Base-by-base conservation (phyloP, 2,113 vertebrate genomes). In the Sapajus apella region DNA sequence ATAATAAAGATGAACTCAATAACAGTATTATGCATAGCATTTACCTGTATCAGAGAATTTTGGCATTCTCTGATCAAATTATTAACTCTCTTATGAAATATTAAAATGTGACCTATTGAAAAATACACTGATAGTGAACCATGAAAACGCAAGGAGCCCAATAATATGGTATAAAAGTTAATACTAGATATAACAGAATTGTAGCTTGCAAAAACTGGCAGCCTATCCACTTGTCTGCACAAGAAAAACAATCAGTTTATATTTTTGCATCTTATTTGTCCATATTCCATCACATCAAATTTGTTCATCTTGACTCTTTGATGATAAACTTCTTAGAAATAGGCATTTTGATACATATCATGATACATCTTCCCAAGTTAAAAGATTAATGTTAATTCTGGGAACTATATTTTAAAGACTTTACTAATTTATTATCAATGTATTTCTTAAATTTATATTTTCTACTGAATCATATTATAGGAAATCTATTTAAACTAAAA, bases 161-260 rank as follows among this genome's bases (percentile, higher is more conserved):
- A 83, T 70, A 95, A 97, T 45, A 21, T 50, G 80, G 86, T 88
- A 96, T 52, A 94, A 93, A 97, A 97, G 61, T 94, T 94, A 97
- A 97, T 68, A 82, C 64, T 56, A 6, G 0, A 73, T 25, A 8
- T 40, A 87, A 43, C 52, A 47, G 76, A 68, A 81, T 61, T n/a
- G 56, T 68, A 93, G 17, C 45, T 75, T 90, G 82, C 84, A 92
- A 96, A 98, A 97, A 86, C 32, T 92, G 86, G 79, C 84, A 97
- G 87, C 87, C 92, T 89, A 93, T 56, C 61, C 72, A 79, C 35
- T 89, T 56, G 68, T 90, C 85, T 96, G 85, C 43, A 91, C 72
- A 94, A 98, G 70, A 9, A 16, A 64, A 97, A 87, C 7, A 80
- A 68, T 85, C 37, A 88, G 16, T 95, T 91, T 96, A 94, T 91